Percentiles rank a stretch among this genome's conserved stretches.
Evolutionary conservation across 1,140 invertebrate species (phyloP).

Genomic region (Diorhabda elongata): DNA sequence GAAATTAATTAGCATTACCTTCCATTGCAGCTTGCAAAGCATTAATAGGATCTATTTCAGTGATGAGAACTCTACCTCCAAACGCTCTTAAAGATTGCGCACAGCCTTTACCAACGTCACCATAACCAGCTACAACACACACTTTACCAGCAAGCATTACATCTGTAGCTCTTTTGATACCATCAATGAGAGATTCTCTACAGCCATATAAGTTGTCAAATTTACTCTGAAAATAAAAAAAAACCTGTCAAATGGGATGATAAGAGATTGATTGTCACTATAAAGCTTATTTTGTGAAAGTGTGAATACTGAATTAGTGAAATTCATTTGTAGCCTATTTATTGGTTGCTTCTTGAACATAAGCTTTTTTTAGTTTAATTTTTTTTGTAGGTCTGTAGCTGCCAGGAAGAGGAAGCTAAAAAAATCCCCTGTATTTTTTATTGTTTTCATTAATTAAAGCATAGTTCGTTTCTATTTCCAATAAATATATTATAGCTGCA

Average conservation of each 20-base stretch:
- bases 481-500: too few species aligned
- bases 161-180: slow-evolving; percentile 97
- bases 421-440: too few species aligned
- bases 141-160: slow-evolving; percentile 99
- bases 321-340: too few species aligned
- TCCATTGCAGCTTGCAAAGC: slow-evolving; percentile 98
- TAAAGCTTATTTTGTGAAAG: too few species aligned
- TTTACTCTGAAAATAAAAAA: slow-evolving; percentile 72
- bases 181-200: slow-evolving; percentile 95
- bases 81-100: slow-evolving; percentile 93
- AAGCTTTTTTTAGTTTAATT: too few species aligned
- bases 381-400: too few species aligned
- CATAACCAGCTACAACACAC: slow-evolving; percentile 95
- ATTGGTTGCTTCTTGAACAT: too few species aligned
- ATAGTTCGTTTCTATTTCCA: too few species aligned
- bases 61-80: slow-evolving; percentile 92
- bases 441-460: too few species aligned
- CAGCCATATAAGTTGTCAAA: slow-evolving; percentile 99
- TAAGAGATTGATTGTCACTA: too few species aligned
- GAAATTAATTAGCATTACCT: slow-evolving; percentile 47
- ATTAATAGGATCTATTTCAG: slow-evolving; percentile 99
- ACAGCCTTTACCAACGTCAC: slow-evolving; percentile 99
- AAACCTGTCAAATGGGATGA: background rate
- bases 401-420: too few species aligned
- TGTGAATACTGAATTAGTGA: too few species aligned